Conservation (phyloP, 2,797 vertebrate species). For the Graptemys geographica region DNA sequence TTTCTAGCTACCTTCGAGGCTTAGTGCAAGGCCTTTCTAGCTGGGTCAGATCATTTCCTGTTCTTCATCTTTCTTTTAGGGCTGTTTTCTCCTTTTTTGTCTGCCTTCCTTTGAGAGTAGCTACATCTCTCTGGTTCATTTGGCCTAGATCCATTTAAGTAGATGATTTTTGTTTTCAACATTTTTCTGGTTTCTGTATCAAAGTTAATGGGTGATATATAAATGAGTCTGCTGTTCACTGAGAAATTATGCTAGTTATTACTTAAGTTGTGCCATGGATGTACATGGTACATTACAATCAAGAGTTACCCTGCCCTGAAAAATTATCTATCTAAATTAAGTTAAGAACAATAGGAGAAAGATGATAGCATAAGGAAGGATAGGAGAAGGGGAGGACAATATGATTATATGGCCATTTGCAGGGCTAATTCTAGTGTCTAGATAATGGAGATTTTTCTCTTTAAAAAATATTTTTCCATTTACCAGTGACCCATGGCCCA, state of each 20-base stretch:
- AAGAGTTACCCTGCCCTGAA: neutral
- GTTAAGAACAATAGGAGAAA: neutral
- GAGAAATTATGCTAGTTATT: neutral
- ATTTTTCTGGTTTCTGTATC: no score
- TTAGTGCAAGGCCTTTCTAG: neutral
- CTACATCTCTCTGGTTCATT: neutral
- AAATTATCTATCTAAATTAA: slow-evolving; percentile 21
- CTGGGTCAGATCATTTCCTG: neutral
- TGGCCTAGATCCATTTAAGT: neutral
- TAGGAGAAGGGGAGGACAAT: neutral
- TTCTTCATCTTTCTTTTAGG: neutral
- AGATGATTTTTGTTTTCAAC: neutral
- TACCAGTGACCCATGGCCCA: neutral
- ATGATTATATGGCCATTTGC: neutral
- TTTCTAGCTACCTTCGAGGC: neutral
- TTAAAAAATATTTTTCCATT: neutral
- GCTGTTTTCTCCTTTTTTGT: neutral
- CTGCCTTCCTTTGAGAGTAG: neutral
- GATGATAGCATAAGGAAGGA: neutral
- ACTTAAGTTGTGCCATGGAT: neutral
- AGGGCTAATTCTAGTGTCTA: neutral
- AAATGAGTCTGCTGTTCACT: neutral
- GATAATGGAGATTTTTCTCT: neutral
- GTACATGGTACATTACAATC: neutral
- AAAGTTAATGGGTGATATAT: neutral